Conservation (phyloP, 2,797 vertebrate species). For the Acropternis orthonyx region DNA sequence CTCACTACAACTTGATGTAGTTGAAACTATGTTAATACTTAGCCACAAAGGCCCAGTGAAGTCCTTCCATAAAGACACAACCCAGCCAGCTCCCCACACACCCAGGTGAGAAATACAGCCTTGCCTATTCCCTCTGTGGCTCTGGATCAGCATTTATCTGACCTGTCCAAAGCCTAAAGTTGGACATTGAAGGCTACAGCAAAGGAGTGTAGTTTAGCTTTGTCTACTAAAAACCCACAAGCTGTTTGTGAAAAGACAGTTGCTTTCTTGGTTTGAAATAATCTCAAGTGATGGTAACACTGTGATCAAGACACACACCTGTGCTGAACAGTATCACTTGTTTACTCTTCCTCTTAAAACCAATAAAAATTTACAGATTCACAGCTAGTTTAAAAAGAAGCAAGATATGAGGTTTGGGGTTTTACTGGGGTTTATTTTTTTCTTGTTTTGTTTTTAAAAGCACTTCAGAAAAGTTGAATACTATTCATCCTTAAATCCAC, state of each 20-base stretch:
- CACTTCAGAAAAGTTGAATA: background rate
- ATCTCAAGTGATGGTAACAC: background rate
- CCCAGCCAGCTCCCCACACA: background rate
- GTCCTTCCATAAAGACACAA: background rate
- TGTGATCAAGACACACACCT: background rate
- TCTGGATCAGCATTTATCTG: background rate
- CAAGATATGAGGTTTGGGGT: accelerated
- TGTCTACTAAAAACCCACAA: background rate
- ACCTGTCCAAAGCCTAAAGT: background rate
- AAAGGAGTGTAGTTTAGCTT: background rate
- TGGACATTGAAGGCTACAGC: accelerated
- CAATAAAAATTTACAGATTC: background rate
- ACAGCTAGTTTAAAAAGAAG: background rate
- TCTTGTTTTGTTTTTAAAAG: background rate
- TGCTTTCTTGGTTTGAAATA: background rate
- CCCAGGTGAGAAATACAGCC: background rate
- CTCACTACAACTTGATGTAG: background rate
- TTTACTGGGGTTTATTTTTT: background rate
- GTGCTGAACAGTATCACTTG: background rate
- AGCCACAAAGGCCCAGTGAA: background rate
- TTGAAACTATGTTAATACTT: background rate
- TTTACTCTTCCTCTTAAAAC: background rate
- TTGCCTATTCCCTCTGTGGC: background rate
- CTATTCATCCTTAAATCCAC: background rate
- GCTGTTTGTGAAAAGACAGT: background rate